Evolutionary conservation across 2,113 vertebrate species (phyloP).

Genomic region (Rhynchomys soricoides): DNA sequence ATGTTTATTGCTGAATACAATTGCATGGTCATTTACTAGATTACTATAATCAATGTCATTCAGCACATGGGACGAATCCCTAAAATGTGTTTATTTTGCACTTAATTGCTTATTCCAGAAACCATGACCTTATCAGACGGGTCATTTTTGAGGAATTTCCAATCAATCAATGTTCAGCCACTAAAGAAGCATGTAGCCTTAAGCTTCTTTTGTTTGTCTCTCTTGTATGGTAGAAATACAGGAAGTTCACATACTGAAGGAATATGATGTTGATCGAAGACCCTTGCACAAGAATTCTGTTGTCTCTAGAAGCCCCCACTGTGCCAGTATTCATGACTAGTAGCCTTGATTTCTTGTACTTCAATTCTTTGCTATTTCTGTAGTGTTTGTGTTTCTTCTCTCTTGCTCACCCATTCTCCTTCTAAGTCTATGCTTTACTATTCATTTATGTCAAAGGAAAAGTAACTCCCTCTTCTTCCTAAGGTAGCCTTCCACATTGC

Average conservation of each 20-base stretch:
- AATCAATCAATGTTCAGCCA: conserved; percentile 79
- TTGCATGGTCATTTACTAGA: conserved; percentile 85
- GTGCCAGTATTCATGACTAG: conserved; percentile 13
- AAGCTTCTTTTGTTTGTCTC: conserved; percentile 70
- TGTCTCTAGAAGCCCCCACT: conserved; percentile 2
- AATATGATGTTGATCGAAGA: not conserved
- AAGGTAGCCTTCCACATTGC: not conserved
- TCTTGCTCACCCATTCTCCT: conserved; percentile 48
- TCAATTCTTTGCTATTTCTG: conserved; percentile 35
- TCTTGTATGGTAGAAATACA: conserved; percentile 41
- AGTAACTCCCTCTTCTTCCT: not conserved
- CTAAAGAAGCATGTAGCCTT: conserved; percentile 68
- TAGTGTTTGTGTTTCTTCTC: not conserved
- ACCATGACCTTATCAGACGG: conserved; percentile 85
- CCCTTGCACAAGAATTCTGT: not conserved
- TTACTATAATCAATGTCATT: conserved; percentile 87
- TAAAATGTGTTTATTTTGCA: conserved; percentile 87
- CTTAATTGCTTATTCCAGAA: conserved; percentile 87
- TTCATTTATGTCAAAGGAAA: conserved; percentile 23
- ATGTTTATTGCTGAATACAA: conserved; percentile 86
- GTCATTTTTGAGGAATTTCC: conserved; percentile 79
- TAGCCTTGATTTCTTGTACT: conserved; percentile 34
- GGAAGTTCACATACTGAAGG: not conserved
- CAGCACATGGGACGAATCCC: conserved; percentile 84
- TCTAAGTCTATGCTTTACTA: not conserved